Evolutionary conservation across 2,888 invertebrate species (phyloP).

Genomic region (Amiota minor): DNA sequence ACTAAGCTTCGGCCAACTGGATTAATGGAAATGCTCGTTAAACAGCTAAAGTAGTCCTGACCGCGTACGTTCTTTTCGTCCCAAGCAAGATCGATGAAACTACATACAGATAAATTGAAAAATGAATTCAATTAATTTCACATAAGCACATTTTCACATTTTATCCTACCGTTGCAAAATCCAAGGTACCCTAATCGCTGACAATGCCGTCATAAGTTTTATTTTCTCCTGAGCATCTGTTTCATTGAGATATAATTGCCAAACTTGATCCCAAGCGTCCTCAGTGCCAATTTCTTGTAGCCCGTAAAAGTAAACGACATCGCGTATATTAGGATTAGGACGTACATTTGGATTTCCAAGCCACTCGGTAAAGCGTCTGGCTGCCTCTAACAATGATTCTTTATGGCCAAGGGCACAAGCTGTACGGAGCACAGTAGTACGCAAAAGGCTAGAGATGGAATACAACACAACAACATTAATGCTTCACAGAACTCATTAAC

Average conservation of each 20-base stretch:
- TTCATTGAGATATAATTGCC: conserved; percentile 82
- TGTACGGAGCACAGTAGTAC: conserved; percentile 78
- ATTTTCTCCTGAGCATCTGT: conserved; percentile 85
- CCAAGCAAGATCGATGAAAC: conserved; percentile 83
- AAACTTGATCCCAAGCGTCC: conserved; percentile 83
- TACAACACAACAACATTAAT: conserved; percentile 12
- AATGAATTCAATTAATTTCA: neutral
- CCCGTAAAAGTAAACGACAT: conserved; percentile 81
- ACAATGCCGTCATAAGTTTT: conserved; percentile 82
- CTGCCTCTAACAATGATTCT: conserved; percentile 78
- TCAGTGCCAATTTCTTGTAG: conserved; percentile 78
- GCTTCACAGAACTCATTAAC: neutral
- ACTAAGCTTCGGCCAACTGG: conserved; percentile 83
- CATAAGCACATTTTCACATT: neutral
- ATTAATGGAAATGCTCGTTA: conserved; percentile 81
- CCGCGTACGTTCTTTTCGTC: conserved; percentile 83
- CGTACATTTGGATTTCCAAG: conserved; percentile 73
- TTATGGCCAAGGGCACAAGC: conserved; percentile 79
- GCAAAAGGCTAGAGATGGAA: conserved; percentile 76
- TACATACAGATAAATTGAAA: conserved; percentile 63
- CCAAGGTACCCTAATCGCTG: conserved; percentile 79
- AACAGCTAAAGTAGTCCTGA: conserved; percentile 87
- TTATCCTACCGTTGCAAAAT: conserved; percentile 79
- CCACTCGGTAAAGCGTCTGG: conserved; percentile 78
- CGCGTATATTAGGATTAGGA: conserved; percentile 80